A percentile compares a stretch with the other conserved stretches of the same genome.
Conservation (phyloP, 2,113 vertebrate species). For the Poecilia latipinna region DNA sequence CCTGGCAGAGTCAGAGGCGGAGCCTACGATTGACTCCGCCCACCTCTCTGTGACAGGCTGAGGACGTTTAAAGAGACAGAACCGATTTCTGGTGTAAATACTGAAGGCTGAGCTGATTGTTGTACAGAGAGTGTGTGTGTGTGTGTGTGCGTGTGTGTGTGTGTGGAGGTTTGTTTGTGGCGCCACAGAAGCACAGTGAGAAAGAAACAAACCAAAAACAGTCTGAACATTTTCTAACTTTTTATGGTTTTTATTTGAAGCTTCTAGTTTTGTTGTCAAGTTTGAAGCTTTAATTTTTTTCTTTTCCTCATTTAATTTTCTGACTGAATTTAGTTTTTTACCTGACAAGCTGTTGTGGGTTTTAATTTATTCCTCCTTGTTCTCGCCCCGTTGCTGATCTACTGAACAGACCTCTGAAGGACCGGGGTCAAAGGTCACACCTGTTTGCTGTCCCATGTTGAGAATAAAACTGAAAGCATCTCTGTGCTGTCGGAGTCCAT, state of each 20-base stretch:
- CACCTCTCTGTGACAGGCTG: neutral
- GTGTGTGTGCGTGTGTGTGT: constrained; percentile 5
- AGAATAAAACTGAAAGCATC: constrained; percentile 55
- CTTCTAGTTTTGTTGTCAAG: neutral
- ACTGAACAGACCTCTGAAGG: constrained; percentile 56
- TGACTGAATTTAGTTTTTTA: constrained; percentile 19
- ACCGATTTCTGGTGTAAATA: constrained; percentile 53
- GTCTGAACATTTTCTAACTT: constrained; percentile 57
- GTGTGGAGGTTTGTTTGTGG: neutral
- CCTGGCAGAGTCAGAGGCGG: neutral
- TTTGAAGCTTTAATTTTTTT: neutral
- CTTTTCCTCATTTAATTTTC: neutral
- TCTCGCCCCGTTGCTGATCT: constrained; percentile 54
- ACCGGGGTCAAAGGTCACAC: constrained; percentile 44
- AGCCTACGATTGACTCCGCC: constrained; percentile 49
- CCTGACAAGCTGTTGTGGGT: constrained; percentile 29
- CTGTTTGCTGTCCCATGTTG: constrained; percentile 50
- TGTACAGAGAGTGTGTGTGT: constrained; percentile 35
- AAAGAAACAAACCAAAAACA: constrained; percentile 53
- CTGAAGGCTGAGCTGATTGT: constrained; percentile 12
- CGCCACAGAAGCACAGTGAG: constrained; percentile 52
- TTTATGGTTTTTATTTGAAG: constrained; percentile 47
- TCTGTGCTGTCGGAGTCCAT: neutral
- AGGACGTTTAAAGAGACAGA: neutral
- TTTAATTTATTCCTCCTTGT: constrained; percentile 69